phyloP scores from a whole-genome alignment of 2,113 vertebrate genomes.

The Hydropotes inermis region DNA sequence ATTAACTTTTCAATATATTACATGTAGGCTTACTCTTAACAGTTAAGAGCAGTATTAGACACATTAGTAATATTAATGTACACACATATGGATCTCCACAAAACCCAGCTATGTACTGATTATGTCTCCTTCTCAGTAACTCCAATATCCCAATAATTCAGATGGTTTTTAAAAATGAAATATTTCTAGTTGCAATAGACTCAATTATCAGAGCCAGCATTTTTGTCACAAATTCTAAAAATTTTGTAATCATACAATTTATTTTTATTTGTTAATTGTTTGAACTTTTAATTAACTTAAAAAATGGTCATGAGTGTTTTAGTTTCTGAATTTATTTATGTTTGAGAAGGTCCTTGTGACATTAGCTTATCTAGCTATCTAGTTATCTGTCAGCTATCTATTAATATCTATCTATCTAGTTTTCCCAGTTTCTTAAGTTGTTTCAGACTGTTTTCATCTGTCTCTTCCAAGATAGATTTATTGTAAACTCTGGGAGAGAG shows the following conservation, averaged over 20 bases:
- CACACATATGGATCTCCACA: not conserved
- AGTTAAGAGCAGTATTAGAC: not conserved
- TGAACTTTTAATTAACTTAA: not conserved
- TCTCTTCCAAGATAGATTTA: not conserved
- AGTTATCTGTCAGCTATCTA: not conserved
- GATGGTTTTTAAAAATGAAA: not conserved
- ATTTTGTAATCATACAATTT: not conserved
- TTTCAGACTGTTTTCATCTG: not conserved
- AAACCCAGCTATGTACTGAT: not conserved
- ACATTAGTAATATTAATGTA: not conserved
- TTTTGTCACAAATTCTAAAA: not conserved
- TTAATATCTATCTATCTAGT: not conserved
- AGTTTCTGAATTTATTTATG: not conserved
- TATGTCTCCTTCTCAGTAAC: not conserved
- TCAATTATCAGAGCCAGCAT: not conserved
- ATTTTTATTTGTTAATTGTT: not conserved
- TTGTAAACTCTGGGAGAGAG: not conserved
- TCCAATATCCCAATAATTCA: not conserved
- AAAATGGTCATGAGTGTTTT: not conserved
- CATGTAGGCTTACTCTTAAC: not conserved
- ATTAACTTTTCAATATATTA: not conserved
- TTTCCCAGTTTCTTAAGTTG: not conserved
- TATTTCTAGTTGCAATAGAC: not conserved
- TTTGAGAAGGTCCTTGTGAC: not conserved
- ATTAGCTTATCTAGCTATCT: not conserved